These are phyloP conservation scores for Benthosema pterotum DNA, from an alignment of 2,797 vertebrate species.

Conservation along the genomic window DNA sequence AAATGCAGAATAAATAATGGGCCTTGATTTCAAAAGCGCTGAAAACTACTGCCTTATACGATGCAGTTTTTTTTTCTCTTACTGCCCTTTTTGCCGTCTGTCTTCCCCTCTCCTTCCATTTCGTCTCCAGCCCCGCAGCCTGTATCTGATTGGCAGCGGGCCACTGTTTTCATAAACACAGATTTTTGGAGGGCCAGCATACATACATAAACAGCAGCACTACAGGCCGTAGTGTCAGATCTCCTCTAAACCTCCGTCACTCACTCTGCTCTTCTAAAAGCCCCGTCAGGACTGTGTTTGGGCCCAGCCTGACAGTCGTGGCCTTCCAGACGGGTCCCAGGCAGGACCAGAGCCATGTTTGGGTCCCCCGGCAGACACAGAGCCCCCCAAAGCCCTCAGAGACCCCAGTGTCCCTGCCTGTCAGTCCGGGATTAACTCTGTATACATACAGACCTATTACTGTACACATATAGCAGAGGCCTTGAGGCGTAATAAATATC, in stretches of 20 bases:
- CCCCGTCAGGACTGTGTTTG: constrained; percentile 63
- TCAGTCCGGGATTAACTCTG: constrained; percentile 60
- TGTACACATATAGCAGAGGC: constrained; percentile 41
- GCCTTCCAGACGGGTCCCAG: constrained; percentile 63
- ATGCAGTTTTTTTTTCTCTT: constrained; percentile 32
- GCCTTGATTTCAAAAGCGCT: no score
- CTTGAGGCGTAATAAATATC: constrained; percentile 50
- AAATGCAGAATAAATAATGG: no score
- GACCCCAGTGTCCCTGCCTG: constrained; percentile 47
- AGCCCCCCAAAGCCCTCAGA: constrained; percentile 34
- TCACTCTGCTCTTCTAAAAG: constrained; percentile 73
- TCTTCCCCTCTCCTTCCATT: constrained; percentile 42
- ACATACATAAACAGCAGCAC: constrained; percentile 75
- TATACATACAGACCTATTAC: constrained; percentile 60
- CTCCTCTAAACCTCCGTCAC: constrained; percentile 73
- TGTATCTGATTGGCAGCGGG: constrained; percentile 74
- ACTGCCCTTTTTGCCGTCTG: constrained; percentile 24
- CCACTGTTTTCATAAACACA: constrained; percentile 80
- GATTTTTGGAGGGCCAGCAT: constrained; percentile 67
- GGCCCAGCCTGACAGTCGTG: constrained; percentile 62
- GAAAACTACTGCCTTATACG: background rate
- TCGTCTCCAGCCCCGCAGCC: constrained; percentile 43
- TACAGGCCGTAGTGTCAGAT: constrained; percentile 72
- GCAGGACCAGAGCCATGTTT: constrained; percentile 61
- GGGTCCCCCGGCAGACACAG: constrained; percentile 43